A percentile compares a stretch with the other conserved stretches of the same genome.
Conservation (phyloP, 37 sponge, comb jelly and placozoan species). For the Mnemiopsis leidyi region DNA sequence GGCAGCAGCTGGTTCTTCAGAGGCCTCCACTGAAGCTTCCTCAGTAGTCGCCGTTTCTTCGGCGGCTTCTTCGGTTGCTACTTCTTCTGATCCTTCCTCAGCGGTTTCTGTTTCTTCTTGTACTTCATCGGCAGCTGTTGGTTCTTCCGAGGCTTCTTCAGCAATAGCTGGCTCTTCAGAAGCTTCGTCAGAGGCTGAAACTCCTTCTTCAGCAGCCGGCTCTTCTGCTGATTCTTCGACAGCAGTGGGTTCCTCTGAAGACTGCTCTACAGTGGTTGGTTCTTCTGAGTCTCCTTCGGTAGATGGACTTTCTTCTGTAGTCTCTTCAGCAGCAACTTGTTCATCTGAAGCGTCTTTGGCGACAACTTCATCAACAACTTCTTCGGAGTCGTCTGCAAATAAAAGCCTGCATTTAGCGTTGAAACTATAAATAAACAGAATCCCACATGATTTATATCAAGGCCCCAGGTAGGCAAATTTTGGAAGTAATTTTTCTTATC, state of each 20-base stretch:
- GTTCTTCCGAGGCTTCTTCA: background rate
- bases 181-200: background rate
- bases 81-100: constrained; percentile 1
- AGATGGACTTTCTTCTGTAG: background rate
- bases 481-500: too few relatives aligned
- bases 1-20: background rate
- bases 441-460: too few relatives aligned
- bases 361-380: background rate
- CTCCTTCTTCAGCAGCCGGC: too few relatives aligned
- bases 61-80: background rate
- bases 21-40: background rate
- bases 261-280: background rate
- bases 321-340: background rate
- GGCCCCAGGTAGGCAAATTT: too few relatives aligned
- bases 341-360: background rate
- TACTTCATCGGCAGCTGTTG: background rate
- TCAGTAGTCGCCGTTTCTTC: background rate
- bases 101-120: background rate
- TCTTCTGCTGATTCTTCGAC: background rate
- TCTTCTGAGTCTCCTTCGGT: constrained; percentile 12
- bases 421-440: too few relatives aligned
- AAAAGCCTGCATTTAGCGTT: too few relatives aligned
- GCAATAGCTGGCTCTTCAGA: background rate
- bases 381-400: background rate
- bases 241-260: background rate